Percentiles rank a stretch among this genome's conserved stretches.
These are phyloP conservation scores for Frankliniella intonsa DNA, from an alignment of 2,888 invertebrate genomes.

Conservation along the genomic window DNA sequence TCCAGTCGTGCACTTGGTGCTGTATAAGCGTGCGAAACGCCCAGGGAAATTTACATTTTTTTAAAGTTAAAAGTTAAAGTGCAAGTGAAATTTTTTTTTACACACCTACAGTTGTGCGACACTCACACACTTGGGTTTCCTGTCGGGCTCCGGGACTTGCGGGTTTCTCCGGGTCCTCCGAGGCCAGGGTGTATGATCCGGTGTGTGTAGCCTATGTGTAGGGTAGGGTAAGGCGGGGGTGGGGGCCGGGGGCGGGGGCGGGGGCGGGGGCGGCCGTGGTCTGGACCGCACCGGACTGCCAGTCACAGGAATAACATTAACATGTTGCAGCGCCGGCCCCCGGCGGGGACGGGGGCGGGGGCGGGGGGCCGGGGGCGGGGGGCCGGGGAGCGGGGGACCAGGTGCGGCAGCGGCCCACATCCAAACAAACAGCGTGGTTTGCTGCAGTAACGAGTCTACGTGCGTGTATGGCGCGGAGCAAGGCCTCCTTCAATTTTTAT, in stretches of 20 bases:
- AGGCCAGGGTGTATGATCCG: no score
- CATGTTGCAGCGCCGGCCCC: neutral
- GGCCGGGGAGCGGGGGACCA: neutral
- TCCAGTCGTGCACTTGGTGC: no score
- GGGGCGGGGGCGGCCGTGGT: neutral
- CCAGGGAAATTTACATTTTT: neutral
- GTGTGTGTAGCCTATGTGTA: neutral
- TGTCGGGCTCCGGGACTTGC: no score
- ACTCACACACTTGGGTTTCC: no score
- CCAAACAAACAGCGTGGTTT: slow-evolving; percentile 17
- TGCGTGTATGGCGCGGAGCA: neutral
- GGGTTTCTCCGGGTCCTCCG: no score
- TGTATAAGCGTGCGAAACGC: no score
- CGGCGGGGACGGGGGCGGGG: neutral
- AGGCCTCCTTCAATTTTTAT: no score
- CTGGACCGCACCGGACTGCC: neutral
- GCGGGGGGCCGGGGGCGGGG: neutral
- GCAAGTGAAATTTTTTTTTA: no score
- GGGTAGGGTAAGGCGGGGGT: neutral
- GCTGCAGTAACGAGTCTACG: slow-evolving; percentile 8
- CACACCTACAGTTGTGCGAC: no score
- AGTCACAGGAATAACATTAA: slow-evolving; percentile 26
- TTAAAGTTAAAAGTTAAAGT: no score
- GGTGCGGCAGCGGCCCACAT: neutral
- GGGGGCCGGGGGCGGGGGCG: neutral